Conservation (phyloP, 1,140 invertebrate species). For the Drosophila dunni region DNA sequence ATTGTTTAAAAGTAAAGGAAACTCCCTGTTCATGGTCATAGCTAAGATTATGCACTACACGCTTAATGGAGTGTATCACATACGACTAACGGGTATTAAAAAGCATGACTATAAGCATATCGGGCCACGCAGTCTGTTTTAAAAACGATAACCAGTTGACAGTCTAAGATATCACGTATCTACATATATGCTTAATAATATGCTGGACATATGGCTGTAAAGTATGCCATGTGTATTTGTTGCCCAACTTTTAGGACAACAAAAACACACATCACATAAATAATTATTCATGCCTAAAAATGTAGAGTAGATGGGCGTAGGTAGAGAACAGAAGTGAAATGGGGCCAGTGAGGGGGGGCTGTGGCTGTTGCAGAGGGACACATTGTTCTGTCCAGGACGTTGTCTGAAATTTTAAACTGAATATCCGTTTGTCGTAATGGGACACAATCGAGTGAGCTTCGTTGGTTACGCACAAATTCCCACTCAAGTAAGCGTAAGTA, state of each 20-base stretch:
- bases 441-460: conserved; percentile 82
- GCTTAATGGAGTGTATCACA: too few species aligned
- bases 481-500: conserved; percentile 84
- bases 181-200: conserved; percentile 58
- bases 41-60: too few species aligned
- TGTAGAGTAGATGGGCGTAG: conserved; percentile 9
- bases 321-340: neutral
- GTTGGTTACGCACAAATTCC: conserved; percentile 84
- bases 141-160: conserved; percentile 27
- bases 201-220: conserved; percentile 61
- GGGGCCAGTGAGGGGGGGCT: neutral
- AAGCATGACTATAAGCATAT: neutral
- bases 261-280: conserved; percentile 56
- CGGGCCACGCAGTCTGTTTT: neutral
- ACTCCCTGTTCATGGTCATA: too few species aligned
- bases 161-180: conserved; percentile 20
- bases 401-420: conserved; percentile 77
- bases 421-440: conserved; percentile 82
- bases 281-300: conserved; percentile 79
- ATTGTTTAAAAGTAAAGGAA: too few species aligned
- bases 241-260: conserved; percentile 55
- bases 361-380: conserved; percentile 9
- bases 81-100: too few species aligned
- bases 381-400: conserved; percentile 48
- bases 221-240: conserved; percentile 64